A percentile compares a stretch with the other conserved stretches of the same genome.
Evolutionary conservation across 2,113 vertebrate species (phyloP).

Genomic region (Eulemur rufifrons): DNA sequence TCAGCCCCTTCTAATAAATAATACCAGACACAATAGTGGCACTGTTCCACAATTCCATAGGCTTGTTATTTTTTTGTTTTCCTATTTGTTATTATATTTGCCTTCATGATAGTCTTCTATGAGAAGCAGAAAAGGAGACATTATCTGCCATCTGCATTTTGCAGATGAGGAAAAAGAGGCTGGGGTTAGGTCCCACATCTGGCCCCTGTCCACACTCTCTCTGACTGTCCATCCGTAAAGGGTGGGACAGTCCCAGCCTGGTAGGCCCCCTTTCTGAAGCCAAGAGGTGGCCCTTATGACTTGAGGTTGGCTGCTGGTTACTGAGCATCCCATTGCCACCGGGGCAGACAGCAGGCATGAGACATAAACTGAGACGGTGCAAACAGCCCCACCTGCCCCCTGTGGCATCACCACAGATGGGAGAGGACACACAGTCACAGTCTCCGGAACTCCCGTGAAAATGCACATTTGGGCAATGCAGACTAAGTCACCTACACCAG

Average conservation of each 20-base stretch:
- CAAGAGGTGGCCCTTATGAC: neutral
- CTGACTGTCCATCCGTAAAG: neutral
- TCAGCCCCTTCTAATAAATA: neutral
- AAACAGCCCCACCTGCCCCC: neutral
- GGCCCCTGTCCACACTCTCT: neutral
- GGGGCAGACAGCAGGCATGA: neutral
- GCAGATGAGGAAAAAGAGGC: neutral
- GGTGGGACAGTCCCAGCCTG: neutral
- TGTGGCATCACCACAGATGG: neutral
- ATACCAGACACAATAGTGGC: neutral
- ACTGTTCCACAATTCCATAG: neutral
- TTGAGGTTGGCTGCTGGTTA: neutral
- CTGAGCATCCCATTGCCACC: neutral
- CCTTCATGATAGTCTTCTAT: neutral
- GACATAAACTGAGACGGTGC: neutral
- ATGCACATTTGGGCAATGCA: neutral
- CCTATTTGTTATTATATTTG: neutral
- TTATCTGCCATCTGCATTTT: neutral
- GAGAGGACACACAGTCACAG: neutral
- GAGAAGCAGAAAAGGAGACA: neutral
- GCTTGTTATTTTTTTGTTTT: neutral
- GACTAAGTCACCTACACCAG: too few relatives aligned
- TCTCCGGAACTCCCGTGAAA: neutral
- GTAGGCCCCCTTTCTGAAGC: neutral
- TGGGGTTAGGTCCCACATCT: neutral